Base-by-base conservation (phyloP, 92 coral and sea anemone genomes). In the Ricordea florida region DNA sequence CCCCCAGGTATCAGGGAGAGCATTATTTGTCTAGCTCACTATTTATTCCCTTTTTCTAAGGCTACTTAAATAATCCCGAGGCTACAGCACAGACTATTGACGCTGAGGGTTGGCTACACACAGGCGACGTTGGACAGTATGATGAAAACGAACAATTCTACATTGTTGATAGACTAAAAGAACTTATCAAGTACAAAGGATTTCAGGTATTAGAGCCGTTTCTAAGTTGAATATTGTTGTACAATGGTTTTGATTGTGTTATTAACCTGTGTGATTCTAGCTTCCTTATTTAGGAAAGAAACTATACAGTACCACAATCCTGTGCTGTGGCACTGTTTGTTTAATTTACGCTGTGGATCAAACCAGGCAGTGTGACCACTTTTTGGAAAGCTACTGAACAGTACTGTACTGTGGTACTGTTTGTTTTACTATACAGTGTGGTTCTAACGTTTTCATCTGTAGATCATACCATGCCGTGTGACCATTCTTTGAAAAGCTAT, bases 81-180 rank as follows among this genome's bases (percentile, higher is more conserved):
- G 93, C 93, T 31, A 93, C 96, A 9, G 34, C 71, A 9, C 62
- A 44, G 35, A 56, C 85, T 0, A 81, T 90, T 38, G 93, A 83
- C 65, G 52, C 60, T 31, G 98, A 93, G 25, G 98, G 98, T 26
- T 93, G 98, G 98, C 81, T 89, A 4, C 98, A 80, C 64, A 82
- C 98, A 10, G 96, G 98, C 49, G 98, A 89, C 70, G 73, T 93
- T 28, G 98, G 96, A 35, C 76, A 89, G 66, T 93, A 83, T 48
- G 98, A 93, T 65, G 72, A 73, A 10, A 90, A 90, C 2, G 92
- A 73, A 16, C 62, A 80, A 49, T 89, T 93, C 57, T 90, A 55
- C 68, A 72, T 93, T 36, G 86, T 87, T 30, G 91, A 93, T 49
- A 76, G 98, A 57, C 86, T 85, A n/a, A 87, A 93, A 34, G 98